Base-by-base conservation (phyloP, 2,888 invertebrate genomes). In the Heliconius hortense region DNA sequence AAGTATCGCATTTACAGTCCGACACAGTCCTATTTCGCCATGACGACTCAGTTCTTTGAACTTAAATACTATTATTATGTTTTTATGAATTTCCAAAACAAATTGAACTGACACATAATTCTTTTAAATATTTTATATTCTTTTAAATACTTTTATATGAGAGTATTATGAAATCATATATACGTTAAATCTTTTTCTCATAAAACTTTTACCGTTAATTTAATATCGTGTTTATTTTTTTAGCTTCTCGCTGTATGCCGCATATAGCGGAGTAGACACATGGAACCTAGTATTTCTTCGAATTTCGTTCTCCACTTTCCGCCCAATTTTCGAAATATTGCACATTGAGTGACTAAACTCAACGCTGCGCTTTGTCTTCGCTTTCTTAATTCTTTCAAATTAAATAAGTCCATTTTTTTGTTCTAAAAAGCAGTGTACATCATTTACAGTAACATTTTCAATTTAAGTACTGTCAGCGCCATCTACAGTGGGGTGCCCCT, bases 401-500 rank as follows among this genome's bases (percentile, higher is more conserved):
- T 13, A 43, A 39, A 43, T 43, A 39, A 39, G 0, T 13, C 13
- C 13, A 39, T 39, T 39, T 39, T 39, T 43, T 43, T 43, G 13
- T 43, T 43, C 3, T 43, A 1, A 43, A 43, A 43, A 43, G 39
- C 13, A 13, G 39, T 43, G 13, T 18, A 21, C 18, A 53, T 53
- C 53, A 53, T 21, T 21, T n/a, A 56, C 56, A n/a, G 56, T 56
- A 43, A 60, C 26, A 26, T 60, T 60, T 24, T 60, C 15, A 31
- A 31, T n/a, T n/a, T 5, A n/a, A n/a, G 21, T 24, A 69, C 68
- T 4, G 31, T 31, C 31, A 69, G 21, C 68, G 69, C 69, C 71
- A 71, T 71, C 71, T 71, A 71, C 62, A 70, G 69, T 60, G 82
- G 84, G 88, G 86, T 80, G 69, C 77, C 13, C 35, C 48, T 76